phyloP scores from a whole-genome alignment of 1,140 invertebrate genomes.

The Drosophila sucinea region DNA sequence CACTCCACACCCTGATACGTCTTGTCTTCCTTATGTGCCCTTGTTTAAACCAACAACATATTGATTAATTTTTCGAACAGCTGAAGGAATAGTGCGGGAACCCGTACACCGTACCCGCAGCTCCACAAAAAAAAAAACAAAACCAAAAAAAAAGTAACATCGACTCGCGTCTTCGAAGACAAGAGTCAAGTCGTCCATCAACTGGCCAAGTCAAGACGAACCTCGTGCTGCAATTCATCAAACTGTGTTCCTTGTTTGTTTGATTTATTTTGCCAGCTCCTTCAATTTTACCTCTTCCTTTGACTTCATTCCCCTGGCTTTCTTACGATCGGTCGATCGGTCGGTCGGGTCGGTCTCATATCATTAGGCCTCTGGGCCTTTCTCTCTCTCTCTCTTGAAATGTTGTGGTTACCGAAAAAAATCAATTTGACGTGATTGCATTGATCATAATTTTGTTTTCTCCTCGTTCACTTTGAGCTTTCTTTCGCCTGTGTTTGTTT shows the following conservation, averaged over 20 bases:
- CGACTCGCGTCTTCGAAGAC: constrained; percentile 6
- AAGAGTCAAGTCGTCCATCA: constrained; percentile 15
- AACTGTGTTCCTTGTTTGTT: constrained; percentile 29
- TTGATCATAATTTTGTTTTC: constrained; percentile 36
- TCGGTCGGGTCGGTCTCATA: constrained; percentile 1
- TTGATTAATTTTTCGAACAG: constrained; percentile 28
- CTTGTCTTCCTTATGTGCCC: constrained; percentile 3
- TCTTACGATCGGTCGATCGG: background rate
- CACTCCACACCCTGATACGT: background rate
- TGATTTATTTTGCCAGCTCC: constrained; percentile 33
- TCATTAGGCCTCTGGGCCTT: constrained; percentile 23
- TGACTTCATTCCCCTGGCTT: background rate
- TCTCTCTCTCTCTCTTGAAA: constrained; percentile 3
- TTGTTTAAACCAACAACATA: constrained; percentile 30
- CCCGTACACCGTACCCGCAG: background rate
- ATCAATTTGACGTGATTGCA: constrained; percentile 39
- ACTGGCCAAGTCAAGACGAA: constrained; percentile 21
- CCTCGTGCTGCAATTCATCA: constrained; percentile 28
- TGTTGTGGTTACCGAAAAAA: constrained; percentile 24
- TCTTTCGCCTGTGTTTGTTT: constrained; percentile 13
- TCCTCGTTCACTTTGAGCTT: constrained; percentile 14
- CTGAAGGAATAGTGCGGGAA: constrained; percentile 17
- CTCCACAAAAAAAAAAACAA: background rate
- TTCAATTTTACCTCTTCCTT: constrained; percentile 18
- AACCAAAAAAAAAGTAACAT: background rate